A percentile compares a stretch with the other conserved stretches of the same genome.
phyloP scores from a whole-genome alignment of 1,140 invertebrate genomes.

The Acromyrmex echinatior region DNA sequence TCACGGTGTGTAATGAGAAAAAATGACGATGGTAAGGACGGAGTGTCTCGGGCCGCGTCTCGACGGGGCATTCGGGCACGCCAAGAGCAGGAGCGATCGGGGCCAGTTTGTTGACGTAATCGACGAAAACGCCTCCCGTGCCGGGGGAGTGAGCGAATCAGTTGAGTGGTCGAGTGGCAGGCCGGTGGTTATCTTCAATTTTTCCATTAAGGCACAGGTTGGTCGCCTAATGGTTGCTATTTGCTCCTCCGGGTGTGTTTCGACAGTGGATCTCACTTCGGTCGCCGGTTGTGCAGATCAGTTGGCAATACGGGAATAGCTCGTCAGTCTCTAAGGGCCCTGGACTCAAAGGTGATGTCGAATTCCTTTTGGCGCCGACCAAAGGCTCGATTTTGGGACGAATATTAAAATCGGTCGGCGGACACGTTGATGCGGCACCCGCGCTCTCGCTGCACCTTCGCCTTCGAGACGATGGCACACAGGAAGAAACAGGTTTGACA shows the following conservation, averaged over 20 bases:
- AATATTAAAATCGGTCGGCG: constrained; percentile 72
- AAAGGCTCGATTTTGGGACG: constrained; percentile 60
- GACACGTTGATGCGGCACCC: constrained; percentile 75
- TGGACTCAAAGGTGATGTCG: neutral
- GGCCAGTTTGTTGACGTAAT: constrained; percentile 78
- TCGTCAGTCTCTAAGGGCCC: neutral
- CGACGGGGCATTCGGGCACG: constrained; percentile 30
- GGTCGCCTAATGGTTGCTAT: constrained; percentile 79
- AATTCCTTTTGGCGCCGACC: constrained; percentile 46
- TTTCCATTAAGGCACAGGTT: constrained; percentile 80
- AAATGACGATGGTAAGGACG: constrained; percentile 43
- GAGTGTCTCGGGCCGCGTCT: constrained; percentile 28
- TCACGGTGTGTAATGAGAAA: constrained; percentile 55
- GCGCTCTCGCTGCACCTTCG: constrained; percentile 75
- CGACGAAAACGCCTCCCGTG: constrained; percentile 75
- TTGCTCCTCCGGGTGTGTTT: constrained; percentile 70
- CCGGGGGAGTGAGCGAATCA: constrained; percentile 66
- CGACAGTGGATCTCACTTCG: constrained; percentile 75
- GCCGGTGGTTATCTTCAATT: constrained; percentile 80
- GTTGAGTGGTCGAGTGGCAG: constrained; percentile 77
- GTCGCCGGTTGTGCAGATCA: constrained; percentile 40
- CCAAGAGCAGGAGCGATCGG: constrained; percentile 65
- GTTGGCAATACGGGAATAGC: neutral
- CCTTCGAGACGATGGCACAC: constrained; percentile 77
- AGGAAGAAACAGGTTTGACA: constrained; percentile 86